These are phyloP conservation scores for Lasioglossum figueresi DNA, from an alignment of 2,888 invertebrate genomes.

Conservation along the genomic window DNA sequence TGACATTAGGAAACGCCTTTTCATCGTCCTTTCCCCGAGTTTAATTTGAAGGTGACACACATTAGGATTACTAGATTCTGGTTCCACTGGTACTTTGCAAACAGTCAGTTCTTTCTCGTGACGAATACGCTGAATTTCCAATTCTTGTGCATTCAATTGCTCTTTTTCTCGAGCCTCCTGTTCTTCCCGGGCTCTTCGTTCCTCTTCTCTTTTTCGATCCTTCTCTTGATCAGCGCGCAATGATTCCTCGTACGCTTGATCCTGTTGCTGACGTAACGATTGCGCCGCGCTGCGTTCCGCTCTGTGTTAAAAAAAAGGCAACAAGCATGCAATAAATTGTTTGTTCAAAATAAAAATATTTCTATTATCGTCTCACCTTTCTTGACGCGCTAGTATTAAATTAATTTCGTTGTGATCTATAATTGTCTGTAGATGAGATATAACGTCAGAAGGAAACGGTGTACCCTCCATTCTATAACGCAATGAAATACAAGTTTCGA, in stretches of 20 bases:
- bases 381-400: conserved; percentile 93
- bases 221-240: conserved; percentile 97
- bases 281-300: conserved; percentile 94
- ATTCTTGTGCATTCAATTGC: conserved; percentile 85
- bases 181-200: conserved; percentile 85
- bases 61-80: conserved; percentile 88
- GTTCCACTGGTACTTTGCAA: conserved; percentile 90
- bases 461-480: conserved; percentile 91
- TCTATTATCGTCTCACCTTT: conserved; percentile 86
- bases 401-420: conserved; percentile 95
- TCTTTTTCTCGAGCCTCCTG: conserved; percentile 85
- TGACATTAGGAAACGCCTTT: conserved; percentile 92
- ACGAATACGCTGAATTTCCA: conserved; percentile 86
- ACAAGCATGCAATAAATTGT: background rate
- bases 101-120: conserved; percentile 89
- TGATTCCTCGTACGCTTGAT: conserved; percentile 96
- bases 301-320: conserved; percentile 78
- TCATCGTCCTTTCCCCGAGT: conserved; percentile 94
- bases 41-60: conserved; percentile 95
- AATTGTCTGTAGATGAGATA: conserved; percentile 90
- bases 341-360: background rate
- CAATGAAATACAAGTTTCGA: background rate
- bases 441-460: conserved; percentile 89
- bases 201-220: conserved; percentile 89
- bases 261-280: conserved; percentile 94